Evolutionary conservation across 2,113 vertebrate genomes (phyloP).

Genomic region (Platichthys stellatus): DNA sequence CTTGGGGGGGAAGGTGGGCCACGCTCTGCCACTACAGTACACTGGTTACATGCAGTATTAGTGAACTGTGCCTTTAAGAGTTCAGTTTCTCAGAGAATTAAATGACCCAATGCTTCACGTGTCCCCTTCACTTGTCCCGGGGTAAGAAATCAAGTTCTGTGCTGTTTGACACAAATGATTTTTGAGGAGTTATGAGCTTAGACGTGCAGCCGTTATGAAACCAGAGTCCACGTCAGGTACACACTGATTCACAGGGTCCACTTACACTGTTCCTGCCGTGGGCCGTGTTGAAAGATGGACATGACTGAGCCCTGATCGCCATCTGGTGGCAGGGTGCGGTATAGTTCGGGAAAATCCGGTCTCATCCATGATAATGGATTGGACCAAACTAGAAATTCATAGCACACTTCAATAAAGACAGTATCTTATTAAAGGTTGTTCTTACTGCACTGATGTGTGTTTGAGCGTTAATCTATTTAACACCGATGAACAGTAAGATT

Average conservation of each 20-base stretch:
- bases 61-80: constrained; percentile 20
- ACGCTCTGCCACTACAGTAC: not conserved
- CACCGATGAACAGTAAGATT: constrained; percentile 72
- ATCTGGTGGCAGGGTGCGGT: not conserved
- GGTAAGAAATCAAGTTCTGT: constrained; percentile 25
- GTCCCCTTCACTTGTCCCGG: constrained; percentile 7
- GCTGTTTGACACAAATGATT: constrained; percentile 63
- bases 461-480: constrained; percentile 29
- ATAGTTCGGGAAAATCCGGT: not conserved
- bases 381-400: not conserved
- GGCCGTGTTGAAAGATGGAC: too few species aligned
- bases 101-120: constrained; percentile 34
- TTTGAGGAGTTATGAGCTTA: constrained; percentile 59
- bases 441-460: too few species aligned
- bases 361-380: not conserved
- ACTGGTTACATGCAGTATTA: not conserved
- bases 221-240: constrained; percentile 42
- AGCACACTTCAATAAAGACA: not conserved
- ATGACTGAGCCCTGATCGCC: not conserved
- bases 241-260: constrained; percentile 56
- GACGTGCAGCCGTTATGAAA: constrained; percentile 55
- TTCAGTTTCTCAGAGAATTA: constrained; percentile 42
- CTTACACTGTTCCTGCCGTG: constrained; percentile 63
- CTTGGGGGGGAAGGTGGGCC: constrained; percentile 2
- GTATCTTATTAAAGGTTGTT: too few species aligned